phyloP scores from a whole-genome alignment of 1,140 invertebrate species.

The Lepidurus apus region DNA sequence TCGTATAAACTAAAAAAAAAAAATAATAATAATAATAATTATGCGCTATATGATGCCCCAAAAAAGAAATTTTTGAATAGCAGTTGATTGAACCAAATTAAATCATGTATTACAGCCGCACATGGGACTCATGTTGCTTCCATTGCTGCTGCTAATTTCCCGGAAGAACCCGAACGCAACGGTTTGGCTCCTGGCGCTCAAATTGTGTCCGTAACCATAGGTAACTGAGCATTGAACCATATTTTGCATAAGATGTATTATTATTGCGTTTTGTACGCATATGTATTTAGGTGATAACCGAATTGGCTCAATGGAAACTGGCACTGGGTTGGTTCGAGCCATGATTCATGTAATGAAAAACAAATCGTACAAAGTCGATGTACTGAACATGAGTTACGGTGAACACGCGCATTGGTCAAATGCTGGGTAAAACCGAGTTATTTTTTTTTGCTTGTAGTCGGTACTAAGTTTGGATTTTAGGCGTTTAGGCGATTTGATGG shows the following conservation, averaged over 20 bases:
- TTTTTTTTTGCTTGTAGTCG: background rate
- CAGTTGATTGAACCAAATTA: background rate
- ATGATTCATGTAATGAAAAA: constrained; percentile 78
- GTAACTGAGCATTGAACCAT: constrained; percentile 37
- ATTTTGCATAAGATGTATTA: background rate
- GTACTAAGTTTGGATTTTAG: constrained; percentile 47
- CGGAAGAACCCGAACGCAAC: constrained; percentile 81
- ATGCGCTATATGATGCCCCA: too few species aligned
- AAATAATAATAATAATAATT: too few species aligned
- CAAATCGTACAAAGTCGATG: constrained; percentile 58
- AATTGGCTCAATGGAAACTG: constrained; percentile 92
- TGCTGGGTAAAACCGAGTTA: constrained; percentile 59
- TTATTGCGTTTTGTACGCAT: constrained; percentile 28
- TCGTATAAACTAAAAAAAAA: too few species aligned
- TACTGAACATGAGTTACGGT: constrained; percentile 98
- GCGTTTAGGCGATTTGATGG: constrained; percentile 75
- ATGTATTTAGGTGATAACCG: constrained; percentile 62
- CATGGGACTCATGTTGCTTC: constrained; percentile 97
- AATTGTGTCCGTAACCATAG: constrained; percentile 87
- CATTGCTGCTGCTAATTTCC: constrained; percentile 88
- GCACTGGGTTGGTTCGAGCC: constrained; percentile 79
- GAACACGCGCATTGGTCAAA: constrained; percentile 87
- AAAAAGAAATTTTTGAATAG: too few species aligned
- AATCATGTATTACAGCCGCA: constrained; percentile 56
- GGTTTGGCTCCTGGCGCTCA: constrained; percentile 95